These are phyloP conservation scores for Tetramorium alpestre DNA, from an alignment of 1,140 invertebrate species.

Conservation along the genomic window DNA sequence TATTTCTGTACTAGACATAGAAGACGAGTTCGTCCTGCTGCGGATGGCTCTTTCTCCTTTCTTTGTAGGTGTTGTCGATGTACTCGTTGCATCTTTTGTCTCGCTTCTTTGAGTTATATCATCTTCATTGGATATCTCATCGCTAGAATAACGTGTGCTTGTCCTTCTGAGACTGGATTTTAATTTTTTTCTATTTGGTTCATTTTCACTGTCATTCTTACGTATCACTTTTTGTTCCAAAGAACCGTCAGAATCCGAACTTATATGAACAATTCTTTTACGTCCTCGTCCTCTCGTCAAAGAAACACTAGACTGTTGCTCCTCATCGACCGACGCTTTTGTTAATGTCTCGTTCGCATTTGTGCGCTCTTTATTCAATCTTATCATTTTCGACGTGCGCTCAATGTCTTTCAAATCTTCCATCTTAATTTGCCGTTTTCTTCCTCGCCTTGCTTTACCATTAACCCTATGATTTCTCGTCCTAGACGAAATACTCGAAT, in stretches of 20 bases:
- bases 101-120: neutral
- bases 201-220: neutral
- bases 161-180: neutral
- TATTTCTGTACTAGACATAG: slow-evolving; percentile 41
- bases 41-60: neutral
- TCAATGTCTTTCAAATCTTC: neutral
- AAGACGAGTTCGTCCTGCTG: slow-evolving; percentile 41
- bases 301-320: neutral
- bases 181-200: slow-evolving; percentile 2
- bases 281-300: neutral
- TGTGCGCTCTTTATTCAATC: neutral
- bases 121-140: slow-evolving; percentile 28
- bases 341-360: neutral
- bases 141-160: neutral
- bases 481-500: neutral
- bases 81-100: neutral
- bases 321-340: neutral
- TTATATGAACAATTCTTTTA: neutral
- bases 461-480: neutral
- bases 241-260: slow-evolving; percentile 35
- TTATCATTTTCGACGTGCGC: neutral
- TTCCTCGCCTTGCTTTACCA: neutral
- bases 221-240: neutral
- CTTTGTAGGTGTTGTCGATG: no score
- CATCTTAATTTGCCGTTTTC: neutral